Evolutionary conservation across 2,888 invertebrate species (phyloP).

Genomic region (Melinaea marsaeus): DNA sequence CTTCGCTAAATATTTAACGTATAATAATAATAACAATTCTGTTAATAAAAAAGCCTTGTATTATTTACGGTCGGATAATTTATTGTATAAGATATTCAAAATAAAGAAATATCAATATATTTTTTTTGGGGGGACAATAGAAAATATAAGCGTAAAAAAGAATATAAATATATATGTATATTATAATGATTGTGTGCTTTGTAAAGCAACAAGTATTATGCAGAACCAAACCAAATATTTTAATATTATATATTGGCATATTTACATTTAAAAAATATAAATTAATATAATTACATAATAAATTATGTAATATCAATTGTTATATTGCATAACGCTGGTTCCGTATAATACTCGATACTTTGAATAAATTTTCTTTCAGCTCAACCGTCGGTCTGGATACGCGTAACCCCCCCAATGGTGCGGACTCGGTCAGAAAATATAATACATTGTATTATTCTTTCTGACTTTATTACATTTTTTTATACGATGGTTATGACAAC

Average conservation of each 20-base stretch:
- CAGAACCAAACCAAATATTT: slow-evolving; percentile 43
- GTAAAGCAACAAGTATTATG: slow-evolving; percentile 50
- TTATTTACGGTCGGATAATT: too few species aligned
- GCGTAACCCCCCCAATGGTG: slow-evolving; percentile 42
- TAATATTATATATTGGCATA: too few species aligned
- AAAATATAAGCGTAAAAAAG: too few species aligned
- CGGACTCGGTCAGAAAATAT: slow-evolving; percentile 65
- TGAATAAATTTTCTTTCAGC: slow-evolving; percentile 73
- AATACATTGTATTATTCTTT: slow-evolving; percentile 70
- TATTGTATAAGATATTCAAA: too few species aligned
- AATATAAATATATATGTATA: neutral
- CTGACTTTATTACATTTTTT: slow-evolving; percentile 52
- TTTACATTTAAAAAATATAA: slow-evolving; percentile 22
- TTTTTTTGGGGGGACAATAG: too few species aligned
- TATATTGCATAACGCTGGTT: slow-evolving; percentile 41
- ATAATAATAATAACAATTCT: too few species aligned
- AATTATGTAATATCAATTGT: neutral
- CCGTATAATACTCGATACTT: slow-evolving; percentile 57
- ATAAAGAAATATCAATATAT: too few species aligned
- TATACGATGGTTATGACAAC: slow-evolving; percentile 59
- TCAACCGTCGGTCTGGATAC: slow-evolving; percentile 47
- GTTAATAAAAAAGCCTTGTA: too few species aligned
- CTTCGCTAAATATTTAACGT: too few species aligned
- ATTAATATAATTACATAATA: slow-evolving; percentile 24
- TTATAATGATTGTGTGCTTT: slow-evolving; percentile 12